These are phyloP conservation scores for Regulus satrapa DNA, from an alignment of 2,113 vertebrate genomes.

Conservation along the genomic window DNA sequence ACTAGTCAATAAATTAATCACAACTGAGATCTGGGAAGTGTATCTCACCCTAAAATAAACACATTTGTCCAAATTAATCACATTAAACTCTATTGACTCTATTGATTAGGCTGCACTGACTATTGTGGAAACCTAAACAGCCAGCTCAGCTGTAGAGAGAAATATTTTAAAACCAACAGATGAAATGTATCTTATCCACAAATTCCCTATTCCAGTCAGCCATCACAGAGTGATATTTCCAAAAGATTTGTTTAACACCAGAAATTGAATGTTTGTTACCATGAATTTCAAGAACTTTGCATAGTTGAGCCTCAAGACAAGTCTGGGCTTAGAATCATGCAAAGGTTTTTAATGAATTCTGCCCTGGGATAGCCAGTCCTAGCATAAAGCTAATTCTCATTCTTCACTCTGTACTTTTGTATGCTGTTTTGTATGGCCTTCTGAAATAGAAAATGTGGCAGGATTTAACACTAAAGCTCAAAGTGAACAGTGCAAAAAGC, in stretches of 20 bases:
- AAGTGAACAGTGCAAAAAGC: not conserved
- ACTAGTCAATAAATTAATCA: constrained; percentile 2
- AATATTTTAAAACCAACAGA: not conserved
- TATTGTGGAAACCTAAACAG: not conserved
- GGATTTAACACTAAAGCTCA: not conserved
- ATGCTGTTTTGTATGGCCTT: not conserved
- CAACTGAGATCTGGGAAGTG: not conserved
- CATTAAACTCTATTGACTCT: not conserved
- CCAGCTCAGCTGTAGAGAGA: not conserved
- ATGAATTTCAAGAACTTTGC: not conserved
- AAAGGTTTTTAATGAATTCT: not conserved
- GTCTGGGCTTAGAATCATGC: not conserved
- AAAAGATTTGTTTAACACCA: not conserved
- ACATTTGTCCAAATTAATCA: constrained; percentile 43
- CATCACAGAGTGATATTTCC: not conserved
- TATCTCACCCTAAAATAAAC: constrained; percentile 10
- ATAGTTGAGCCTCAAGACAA: not conserved
- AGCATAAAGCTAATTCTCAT: not conserved
- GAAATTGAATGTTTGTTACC: not conserved
- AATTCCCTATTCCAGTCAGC: not conserved
- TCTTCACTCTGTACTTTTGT: not conserved
- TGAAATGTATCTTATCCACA: not conserved
- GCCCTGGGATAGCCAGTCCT: not conserved
- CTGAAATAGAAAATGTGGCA: not conserved
- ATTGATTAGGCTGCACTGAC: constrained; percentile 11